Conservation (phyloP, 1,140 invertebrate species). For the Leptonema lineaticorne region DNA sequence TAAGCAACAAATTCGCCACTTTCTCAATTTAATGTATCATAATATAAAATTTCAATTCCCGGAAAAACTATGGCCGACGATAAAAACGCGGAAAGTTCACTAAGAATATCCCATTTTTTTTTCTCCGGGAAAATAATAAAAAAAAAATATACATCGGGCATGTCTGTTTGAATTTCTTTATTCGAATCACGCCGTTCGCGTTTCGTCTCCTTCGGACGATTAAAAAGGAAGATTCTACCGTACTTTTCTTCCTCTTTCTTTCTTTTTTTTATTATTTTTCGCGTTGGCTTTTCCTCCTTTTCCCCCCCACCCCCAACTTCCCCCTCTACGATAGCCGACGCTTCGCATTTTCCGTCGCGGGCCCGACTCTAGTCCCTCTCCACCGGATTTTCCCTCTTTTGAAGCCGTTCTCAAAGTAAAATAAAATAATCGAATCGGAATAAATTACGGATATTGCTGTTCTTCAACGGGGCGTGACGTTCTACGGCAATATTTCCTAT, state of each 20-base stretch:
- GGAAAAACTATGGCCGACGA: too few relatives aligned
- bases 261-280: background rate
- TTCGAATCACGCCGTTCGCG: background rate
- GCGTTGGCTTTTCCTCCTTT: background rate
- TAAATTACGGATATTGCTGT: slow-evolving; percentile 35
- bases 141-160: background rate
- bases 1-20: too few relatives aligned
- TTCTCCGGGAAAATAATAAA: too few relatives aligned
- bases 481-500: slow-evolving; percentile 24
- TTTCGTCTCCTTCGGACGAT: background rate
- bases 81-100: too few relatives aligned
- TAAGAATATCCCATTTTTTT: too few relatives aligned
- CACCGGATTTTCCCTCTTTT: background rate
- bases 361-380: too few relatives aligned
- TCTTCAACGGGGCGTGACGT: slow-evolving; percentile 21
- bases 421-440: slow-evolving; percentile 37
- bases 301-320: too few relatives aligned
- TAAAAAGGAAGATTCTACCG: slow-evolving; percentile 8
- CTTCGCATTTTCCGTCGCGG: too few relatives aligned
- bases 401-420: slow-evolving; percentile 25
- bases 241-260: background rate
- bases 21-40: too few relatives aligned
- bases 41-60: too few relatives aligned
- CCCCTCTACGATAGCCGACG: too few relatives aligned
- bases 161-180: background rate